Evolutionary conservation across 2,797 vertebrate genomes (phyloP).

Genomic region (Sebastes miniatus): DNA sequence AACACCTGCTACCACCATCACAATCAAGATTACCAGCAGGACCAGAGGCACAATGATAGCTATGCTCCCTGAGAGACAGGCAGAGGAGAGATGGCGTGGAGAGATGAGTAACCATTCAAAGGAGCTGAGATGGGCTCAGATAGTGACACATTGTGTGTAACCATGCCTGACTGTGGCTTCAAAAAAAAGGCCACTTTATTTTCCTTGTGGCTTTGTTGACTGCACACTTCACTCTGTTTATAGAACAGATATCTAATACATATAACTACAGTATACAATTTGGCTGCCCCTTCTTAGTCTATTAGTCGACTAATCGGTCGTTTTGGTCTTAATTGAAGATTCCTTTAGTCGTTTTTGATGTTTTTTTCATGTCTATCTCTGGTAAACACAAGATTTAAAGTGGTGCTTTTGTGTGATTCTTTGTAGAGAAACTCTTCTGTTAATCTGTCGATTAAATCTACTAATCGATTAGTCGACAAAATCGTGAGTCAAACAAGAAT

Average conservation of each 20-base stretch:
- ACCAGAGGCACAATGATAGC: constrained; percentile 98
- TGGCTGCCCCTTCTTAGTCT: too few species aligned
- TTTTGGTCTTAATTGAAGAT: too few species aligned
- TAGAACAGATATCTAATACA: neutral
- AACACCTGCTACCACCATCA: constrained; percentile 92
- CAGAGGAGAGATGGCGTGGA: constrained; percentile 36
- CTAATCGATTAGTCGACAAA: too few species aligned
- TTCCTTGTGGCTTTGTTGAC: neutral
- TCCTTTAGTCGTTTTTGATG: too few species aligned
- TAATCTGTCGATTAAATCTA: too few species aligned
- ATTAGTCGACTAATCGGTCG: too few species aligned
- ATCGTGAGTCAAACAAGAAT: too few species aligned
- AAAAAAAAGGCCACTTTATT: neutral
- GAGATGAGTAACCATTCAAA: constrained; percentile 35
- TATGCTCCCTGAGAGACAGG: constrained; percentile 89
- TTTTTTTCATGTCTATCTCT: too few species aligned
- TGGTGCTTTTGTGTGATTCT: too few species aligned
- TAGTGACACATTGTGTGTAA: neutral
- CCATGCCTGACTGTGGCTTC: neutral
- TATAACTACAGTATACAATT: too few species aligned
- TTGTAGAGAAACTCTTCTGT: too few species aligned
- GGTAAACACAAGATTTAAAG: too few species aligned
- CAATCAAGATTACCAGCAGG: constrained; percentile 93
- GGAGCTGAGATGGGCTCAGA: constrained; percentile 28
- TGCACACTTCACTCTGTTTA: neutral